Evolutionary conservation across 1,140 invertebrate species (phyloP), one percentile per base, ranked within the genome.

Genomic region (Pantala flavescens): DNA sequence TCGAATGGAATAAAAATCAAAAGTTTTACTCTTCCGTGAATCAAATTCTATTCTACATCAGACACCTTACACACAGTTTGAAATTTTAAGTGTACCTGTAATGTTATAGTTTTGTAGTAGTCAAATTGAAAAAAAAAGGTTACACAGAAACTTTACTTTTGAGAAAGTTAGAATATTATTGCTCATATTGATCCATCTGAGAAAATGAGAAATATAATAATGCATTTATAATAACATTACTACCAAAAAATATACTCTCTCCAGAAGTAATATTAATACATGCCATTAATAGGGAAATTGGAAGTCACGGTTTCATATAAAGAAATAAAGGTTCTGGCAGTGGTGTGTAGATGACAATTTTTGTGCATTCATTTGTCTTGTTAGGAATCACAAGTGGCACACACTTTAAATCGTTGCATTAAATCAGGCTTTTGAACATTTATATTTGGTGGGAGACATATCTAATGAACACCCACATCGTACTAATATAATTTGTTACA

Each of bases 281-380:
- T 21, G 14, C 1, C n/a, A 63, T 63, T 63, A 14, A 14, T 63
- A 5, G n/a, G 49, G 49, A 63, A 5, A 63, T 7, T 63, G 49
- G 49, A 63, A 63, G 49, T 21, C 49, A 63, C 14, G 14, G 49
- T 21, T 63, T 63, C 12, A 63, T 63, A 12, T 63, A 21, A 63
- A 63, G 14, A 7, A 63, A 7, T 63, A 5, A 63, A 7, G 14
- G 49, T 63, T 16, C n/a, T 63, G 49, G 49, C 49, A 63, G 49
- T 63, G 49, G 49, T 63, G 49, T 49, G 43, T 49, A 49, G 43
- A 63, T 63, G 49, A 63, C 49, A 63, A 21, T 63, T 63, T 63
- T 63, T 63, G 49, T 63, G 49, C 49, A 63, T 63, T 63, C 14
- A 63, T 63, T 63, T 63, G 49, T 21, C 49, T 19, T 21, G 12